Base-by-base conservation (phyloP, 1,140 invertebrate genomes). In the Metaphire vulgaris region DNA sequence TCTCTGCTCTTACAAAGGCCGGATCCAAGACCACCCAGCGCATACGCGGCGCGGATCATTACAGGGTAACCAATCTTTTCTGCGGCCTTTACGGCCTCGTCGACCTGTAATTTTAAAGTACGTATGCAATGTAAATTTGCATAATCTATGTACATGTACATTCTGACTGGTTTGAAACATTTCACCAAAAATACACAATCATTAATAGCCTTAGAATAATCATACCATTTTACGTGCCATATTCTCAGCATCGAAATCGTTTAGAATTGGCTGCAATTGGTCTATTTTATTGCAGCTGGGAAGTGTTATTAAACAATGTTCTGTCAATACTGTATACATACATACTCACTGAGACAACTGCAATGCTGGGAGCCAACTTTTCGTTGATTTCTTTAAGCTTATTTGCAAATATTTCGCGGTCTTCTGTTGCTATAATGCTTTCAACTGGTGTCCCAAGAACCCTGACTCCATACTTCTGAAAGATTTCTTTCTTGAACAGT, bases 401-500 rank as follows among this genome's bases (percentile, higher is more conserved):
- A 78, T 96, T 91, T 0, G 95, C 91, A 88, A 99, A 99, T 74
- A 95, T 88, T 86, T 98, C 95, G 72, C 97, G 87, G 85, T 99
- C 97, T 88, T 99, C 97, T 0, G 97, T 97, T 80, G 94, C 91
- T 69, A 98, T 95, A 74, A 99, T 98, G 0, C 96, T 94, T 80
- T 94, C 88, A 34, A 99, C 96, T 0, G 96, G 94, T 0, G 97
- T 99, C 21, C 84, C 85, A 2, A 85, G 71, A 21, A 87, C 84
- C 72, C 80, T 79, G 0, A 88, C 85, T 74, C 82, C 80, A 82
- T 98, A 98, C 80, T 93, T 92, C 74, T 91, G 87, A 79, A 99
- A 93, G 21, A 98, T 88, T 1, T 92, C 93, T 0, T 88, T 87
- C 78, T 90, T 91, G 31, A 81, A 83, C 69, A 86, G 77, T 26